A percentile compares a stretch with the other conserved stretches of the same genome.
phyloP scores from a whole-genome alignment of 2,797 vertebrate species.

The Enteromius fasciolatus region DNA sequence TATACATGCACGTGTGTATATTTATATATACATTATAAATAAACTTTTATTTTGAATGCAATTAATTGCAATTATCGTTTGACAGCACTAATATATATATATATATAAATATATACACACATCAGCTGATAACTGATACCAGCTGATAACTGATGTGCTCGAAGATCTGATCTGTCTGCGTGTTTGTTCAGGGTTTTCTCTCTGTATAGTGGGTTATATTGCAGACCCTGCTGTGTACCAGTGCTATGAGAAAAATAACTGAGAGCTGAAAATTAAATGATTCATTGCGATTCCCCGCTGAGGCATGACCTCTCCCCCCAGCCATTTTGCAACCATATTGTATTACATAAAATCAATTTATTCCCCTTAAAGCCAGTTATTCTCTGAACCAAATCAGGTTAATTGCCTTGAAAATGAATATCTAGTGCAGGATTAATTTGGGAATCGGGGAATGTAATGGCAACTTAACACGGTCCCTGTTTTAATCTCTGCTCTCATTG shows the following conservation, averaged over 20 bases:
- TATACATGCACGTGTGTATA: no score
- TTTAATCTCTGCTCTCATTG: slow-evolving; percentile 24
- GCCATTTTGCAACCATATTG: slow-evolving; percentile 47
- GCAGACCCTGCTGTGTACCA: slow-evolving; percentile 7
- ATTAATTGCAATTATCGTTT: no score
- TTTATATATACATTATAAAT: no score
- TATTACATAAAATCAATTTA: slow-evolving; percentile 59
- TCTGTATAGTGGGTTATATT: not conserved
- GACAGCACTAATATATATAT: no score
- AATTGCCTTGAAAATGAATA: slow-evolving; percentile 55
- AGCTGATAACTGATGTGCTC: no score
- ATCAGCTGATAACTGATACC: no score
- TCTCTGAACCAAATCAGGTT: slow-evolving; percentile 56
- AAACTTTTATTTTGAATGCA: no score
- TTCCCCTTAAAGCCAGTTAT: slow-evolving; percentile 51
- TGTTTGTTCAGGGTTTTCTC: not conserved
- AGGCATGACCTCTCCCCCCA: slow-evolving; percentile 53
- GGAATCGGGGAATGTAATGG: slow-evolving; percentile 50
- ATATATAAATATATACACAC: no score
- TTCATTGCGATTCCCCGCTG: slow-evolving; percentile 47
- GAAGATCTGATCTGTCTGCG: not conserved
- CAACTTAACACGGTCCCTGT: slow-evolving; percentile 1
- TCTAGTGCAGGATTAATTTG: slow-evolving; percentile 50
- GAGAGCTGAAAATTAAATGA: slow-evolving; percentile 50
- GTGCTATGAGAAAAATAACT: slow-evolving; percentile 36